These are phyloP conservation scores for Drosophila nebulosa DNA, from an alignment of 1,140 invertebrate genomes.

Conservation along the genomic window DNA sequence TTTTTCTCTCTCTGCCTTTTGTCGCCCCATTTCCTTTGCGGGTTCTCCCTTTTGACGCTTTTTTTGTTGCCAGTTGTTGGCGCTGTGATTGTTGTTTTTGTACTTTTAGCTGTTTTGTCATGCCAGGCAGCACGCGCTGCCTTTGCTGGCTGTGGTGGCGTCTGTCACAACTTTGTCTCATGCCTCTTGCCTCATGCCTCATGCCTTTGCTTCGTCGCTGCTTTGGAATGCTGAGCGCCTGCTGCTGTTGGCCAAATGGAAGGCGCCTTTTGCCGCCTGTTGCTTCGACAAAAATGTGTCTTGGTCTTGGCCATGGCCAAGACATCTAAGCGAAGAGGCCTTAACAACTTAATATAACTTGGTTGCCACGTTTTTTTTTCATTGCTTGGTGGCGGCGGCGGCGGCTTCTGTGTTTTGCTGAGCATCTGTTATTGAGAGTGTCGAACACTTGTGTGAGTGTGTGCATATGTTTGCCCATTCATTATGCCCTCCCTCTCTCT, in stretches of 20 bases:
- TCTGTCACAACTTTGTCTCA: neutral
- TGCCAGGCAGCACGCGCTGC: slow-evolving; percentile 24
- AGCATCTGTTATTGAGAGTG: slow-evolving; percentile 6
- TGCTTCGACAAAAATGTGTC: slow-evolving; percentile 15
- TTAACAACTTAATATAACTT: neutral
- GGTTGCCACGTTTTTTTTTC: neutral
- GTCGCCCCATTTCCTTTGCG: neutral
- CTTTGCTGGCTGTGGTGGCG: neutral
- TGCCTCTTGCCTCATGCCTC: neutral
- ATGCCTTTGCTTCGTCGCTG: neutral
- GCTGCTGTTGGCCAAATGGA: slow-evolving; percentile 5
- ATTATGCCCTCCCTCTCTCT: neutral
- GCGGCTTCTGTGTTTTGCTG: neutral
- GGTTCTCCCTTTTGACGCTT: slow-evolving; percentile 27
- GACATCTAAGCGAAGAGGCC: slow-evolving; percentile 12
- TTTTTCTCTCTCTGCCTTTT: neutral
- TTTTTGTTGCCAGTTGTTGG: slow-evolving; percentile 19
- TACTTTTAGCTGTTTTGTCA: slow-evolving; percentile 33
- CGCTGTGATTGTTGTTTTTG: slow-evolving; percentile 10
- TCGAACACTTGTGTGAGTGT: neutral
- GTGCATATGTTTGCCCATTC: neutral
- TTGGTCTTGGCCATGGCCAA: slow-evolving; percentile 63
- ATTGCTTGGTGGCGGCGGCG: neutral
- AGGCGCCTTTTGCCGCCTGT: slow-evolving; percentile 9
- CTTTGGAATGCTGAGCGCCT: slow-evolving; percentile 6